Evolutionary conservation across 2,888 invertebrate species (phyloP).

Genomic region (Lycocerus yunnanus): DNA sequence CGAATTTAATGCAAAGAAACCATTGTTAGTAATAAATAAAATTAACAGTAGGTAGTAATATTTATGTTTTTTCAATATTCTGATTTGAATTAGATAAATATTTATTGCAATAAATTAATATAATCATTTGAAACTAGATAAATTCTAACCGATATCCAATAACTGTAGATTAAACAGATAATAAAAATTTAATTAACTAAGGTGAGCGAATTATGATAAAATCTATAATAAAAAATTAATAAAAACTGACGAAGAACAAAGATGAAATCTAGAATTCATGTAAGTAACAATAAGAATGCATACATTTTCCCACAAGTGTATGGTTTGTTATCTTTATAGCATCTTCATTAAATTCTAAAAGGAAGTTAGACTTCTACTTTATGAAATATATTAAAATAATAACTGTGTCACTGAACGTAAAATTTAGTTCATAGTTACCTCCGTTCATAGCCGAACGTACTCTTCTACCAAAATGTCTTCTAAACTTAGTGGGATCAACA

Average conservation of each 20-base stretch:
- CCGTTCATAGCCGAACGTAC: conserved; percentile 68
- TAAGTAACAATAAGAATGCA: neutral
- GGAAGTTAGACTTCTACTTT: neutral
- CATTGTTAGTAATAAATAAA: neutral
- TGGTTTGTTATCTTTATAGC: neutral
- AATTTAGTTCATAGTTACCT: conserved; percentile 40
- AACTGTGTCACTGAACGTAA: neutral
- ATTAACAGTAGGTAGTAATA: neutral
- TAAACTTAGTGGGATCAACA: conserved; percentile 63
- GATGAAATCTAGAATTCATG: neutral
- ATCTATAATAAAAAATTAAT: neutral
- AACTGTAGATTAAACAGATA: neutral
- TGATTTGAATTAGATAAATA: neutral
- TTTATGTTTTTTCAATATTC: neutral
- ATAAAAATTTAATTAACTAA: neutral
- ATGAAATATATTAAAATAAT: neutral
- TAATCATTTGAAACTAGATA: neutral
- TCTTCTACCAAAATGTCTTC: conserved; percentile 63
- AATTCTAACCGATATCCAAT: neutral
- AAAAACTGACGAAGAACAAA: neutral
- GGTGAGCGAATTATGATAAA: neutral
- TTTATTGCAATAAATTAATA: neutral
- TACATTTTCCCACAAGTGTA: neutral
- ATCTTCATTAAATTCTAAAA: neutral
- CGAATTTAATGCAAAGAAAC: neutral